Evolutionary conservation across 2,888 invertebrate species (phyloP), one percentile per base, ranked within the genome.

Genomic region (Pharmacophagus antenor): DNA sequence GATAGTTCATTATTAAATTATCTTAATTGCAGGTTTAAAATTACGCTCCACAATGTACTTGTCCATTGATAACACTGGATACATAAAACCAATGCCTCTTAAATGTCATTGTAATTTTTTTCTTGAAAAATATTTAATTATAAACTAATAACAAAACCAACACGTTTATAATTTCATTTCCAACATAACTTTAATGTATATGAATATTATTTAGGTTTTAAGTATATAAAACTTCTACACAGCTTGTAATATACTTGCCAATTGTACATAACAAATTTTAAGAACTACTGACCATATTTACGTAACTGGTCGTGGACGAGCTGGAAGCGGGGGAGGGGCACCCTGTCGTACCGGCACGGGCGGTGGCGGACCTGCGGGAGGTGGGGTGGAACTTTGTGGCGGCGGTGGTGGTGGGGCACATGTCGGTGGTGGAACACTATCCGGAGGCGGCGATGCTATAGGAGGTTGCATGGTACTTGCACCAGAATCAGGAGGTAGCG

Each of bases 241-340:
- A 58, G 58, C 47, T 51, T 51, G 42, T n/a, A 58, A 58, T 15
- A 47, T 22, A 22, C 7, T 42, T 25, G 52, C 58, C 58, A 58
- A 58, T 58, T 37, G 21, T 44, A 50, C 25, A 22, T 48, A 44
- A 44, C 42, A 44, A 18, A 44, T 44, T 20, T 18, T 2, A 44
- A 18, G 10, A 44, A 44, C 23, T 12, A 52, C 15, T 59, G n/a
- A n/a, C 42, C 3, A 8, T 37, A 46, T 46, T 62, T 70, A 72
- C 22, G 63, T 71, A 25, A 69, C 65, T 50, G 86, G 88, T 66
- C 85, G 80, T 27, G 93, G 93, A 57, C 94, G 91, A 42, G 94
- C 94, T 3, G 94, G 94, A 65, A 94, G 80, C 0, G 94, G 94
- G 20, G 94, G 94, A 6, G 94, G 94, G 17, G 92, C 92, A 5